Evolutionary conservation across 2,797 vertebrate species (phyloP).

Genomic region (Pseudomugil tenellus): DNA sequence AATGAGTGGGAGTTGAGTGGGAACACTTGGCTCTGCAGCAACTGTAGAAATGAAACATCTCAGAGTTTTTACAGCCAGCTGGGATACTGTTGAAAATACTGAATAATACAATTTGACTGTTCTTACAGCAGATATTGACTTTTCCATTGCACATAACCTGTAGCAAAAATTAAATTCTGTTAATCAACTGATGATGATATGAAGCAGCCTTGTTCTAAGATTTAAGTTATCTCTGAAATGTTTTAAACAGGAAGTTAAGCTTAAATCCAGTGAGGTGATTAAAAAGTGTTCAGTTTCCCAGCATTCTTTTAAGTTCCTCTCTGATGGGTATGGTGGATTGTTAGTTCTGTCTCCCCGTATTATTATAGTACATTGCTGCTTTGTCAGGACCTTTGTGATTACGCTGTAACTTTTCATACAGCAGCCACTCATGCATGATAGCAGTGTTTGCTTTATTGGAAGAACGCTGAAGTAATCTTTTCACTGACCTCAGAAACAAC

Average conservation of each 20-base stretch:
- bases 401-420: neutral
- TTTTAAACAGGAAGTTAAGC: neutral
- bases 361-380: neutral
- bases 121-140: conserved; percentile 5
- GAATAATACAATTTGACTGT: conserved; percentile 13
- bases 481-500: neutral
- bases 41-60: conserved; percentile 31
- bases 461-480: neutral
- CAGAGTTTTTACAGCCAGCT: conserved; percentile 26
- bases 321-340: neutral
- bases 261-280: neutral
- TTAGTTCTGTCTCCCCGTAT: neutral
- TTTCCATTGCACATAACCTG: neutral
- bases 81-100: conserved; percentile 29
- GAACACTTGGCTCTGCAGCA: conserved; percentile 53
- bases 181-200: neutral
- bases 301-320: neutral
- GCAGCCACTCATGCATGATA: no score
- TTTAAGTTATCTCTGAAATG: neutral
- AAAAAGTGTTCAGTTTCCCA: neutral
- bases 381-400: neutral
- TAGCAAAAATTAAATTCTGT: conserved; percentile 1
- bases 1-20: conserved; percentile 65
- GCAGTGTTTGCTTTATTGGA: neutral
- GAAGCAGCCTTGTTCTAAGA: neutral